These are phyloP conservation scores for Drosophila jambulina DNA, from an alignment of 1,140 invertebrate species.

Conservation along the genomic window DNA sequence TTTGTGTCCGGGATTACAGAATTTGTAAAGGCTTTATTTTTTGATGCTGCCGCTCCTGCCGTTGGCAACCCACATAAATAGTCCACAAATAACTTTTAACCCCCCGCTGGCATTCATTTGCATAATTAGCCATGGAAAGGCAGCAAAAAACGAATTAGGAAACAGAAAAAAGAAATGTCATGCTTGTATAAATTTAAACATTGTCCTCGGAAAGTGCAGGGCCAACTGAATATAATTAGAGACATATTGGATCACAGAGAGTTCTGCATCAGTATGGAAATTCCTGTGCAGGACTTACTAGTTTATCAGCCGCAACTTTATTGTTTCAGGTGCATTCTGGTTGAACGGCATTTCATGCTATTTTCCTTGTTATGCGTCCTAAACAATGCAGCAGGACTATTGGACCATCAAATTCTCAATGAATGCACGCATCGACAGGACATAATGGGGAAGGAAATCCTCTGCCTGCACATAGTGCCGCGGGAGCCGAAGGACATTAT, in stretches of 20 bases:
- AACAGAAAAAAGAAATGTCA: slow-evolving; percentile 20
- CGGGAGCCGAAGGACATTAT: slow-evolving; percentile 2
- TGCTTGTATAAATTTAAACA: slow-evolving; percentile 58
- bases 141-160: slow-evolving; percentile 29
- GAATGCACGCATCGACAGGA: slow-evolving; percentile 56
- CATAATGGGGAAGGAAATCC: slow-evolving; percentile 15
- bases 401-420: slow-evolving; percentile 33
- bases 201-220: slow-evolving; percentile 41
- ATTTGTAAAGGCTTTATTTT: slow-evolving; percentile 40
- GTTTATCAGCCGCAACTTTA: too few species aligned
- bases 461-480: slow-evolving; percentile 19
- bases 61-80: slow-evolving; percentile 36
- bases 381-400: slow-evolving; percentile 7
- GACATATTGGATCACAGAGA: slow-evolving; percentile 15
- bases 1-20: slow-evolving; percentile 26
- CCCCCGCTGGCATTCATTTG: slow-evolving; percentile 51
- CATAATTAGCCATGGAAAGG: slow-evolving; percentile 57
- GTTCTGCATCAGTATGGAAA: background rate
- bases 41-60: slow-evolving; percentile 10
- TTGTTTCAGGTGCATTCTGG: too few species aligned
- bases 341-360: slow-evolving; percentile 7
- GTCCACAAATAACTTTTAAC: slow-evolving; percentile 43
- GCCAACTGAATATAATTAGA: slow-evolving; percentile 45
- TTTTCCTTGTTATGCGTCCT: background rate
- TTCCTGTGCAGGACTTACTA: background rate